Evolutionary conservation across 2,113 vertebrate species (phyloP).

Genomic region (Natator depressus): DNA sequence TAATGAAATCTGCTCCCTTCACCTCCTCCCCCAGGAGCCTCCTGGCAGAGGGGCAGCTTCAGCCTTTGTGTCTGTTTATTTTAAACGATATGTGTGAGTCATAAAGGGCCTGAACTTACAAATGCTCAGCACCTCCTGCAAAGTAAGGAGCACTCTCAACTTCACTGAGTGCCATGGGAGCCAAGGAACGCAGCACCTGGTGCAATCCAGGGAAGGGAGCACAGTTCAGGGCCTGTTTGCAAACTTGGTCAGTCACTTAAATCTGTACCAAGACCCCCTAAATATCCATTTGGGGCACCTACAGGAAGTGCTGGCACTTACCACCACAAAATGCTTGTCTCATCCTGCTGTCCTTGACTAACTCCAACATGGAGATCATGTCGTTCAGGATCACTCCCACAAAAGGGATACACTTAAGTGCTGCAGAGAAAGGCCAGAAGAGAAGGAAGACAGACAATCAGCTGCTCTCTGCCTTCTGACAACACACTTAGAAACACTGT

Average conservation of each 20-base stretch:
- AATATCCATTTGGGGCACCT: too few relatives aligned
- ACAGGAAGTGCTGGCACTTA: conserved; percentile 17
- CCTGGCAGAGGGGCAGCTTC: background rate
- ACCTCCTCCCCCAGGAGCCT: background rate
- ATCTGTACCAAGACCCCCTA: background rate
- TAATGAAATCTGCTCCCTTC: background rate
- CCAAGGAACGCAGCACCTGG: background rate
- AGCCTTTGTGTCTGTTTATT: background rate
- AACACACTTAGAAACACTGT: background rate
- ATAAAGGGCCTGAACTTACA: background rate
- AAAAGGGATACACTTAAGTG: conserved; percentile 53
- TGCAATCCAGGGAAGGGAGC: background rate
- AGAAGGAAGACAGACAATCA: background rate
- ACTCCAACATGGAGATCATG: conserved; percentile 60
- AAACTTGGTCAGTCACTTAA: background rate
- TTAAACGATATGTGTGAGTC: background rate
- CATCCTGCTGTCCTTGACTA: conserved; percentile 41
- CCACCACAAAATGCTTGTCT: conserved; percentile 44
- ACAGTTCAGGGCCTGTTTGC: background rate
- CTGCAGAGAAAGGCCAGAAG: background rate
- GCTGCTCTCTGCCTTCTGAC: background rate
- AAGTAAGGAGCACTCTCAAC: background rate
- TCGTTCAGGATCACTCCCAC: conserved; percentile 59
- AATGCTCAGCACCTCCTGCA: background rate
- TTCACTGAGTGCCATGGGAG: background rate